Evolutionary conservation across 2,888 invertebrate species (phyloP), one percentile per base, ranked within the genome.

Genomic region (Ormia ochracea): DNA sequence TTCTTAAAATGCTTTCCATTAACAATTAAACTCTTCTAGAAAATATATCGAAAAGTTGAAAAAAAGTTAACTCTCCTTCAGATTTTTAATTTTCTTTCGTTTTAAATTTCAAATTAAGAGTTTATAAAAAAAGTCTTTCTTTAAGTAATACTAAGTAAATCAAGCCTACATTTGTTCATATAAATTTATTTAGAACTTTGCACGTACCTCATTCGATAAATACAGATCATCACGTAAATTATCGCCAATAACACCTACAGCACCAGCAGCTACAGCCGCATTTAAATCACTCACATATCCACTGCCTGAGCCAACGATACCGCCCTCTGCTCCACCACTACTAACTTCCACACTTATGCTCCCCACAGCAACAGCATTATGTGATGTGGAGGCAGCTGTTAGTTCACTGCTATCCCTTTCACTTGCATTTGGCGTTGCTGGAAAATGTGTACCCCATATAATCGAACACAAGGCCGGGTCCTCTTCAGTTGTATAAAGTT

Each of bases 381-480:
- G 73, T 14, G 78, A 74, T 19, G 81, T 82, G 7, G 82, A 81
- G 61, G 66, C 75, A 33, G 69, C 78, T 28, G 66, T 79, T 59
- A 70, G 77, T 5, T 66, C 61, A 36, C 61, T 76, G 79, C 78
- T 83, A 81, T 83, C 83, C 74, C 82, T 83, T 86, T 86, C 80
- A 87, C 84, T 45, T 87, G 83, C 72, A 81, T 84, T 69, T 73
- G 78, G 76, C 66, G 81, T 79, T 70, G 73, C 69, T 77, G 84
- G 83, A 68, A 87, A 82, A 84, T 89, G 89, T 31, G 84, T 65
- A 78, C 88, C 88, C 88, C 88, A 89, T 82, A 89, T 85, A 84
- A 87, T 86, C 80, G 89, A 87, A 85, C 89, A 90, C 82, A 89
- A 86, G 83, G 85, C 85, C 81, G 88, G 87, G 84, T 89, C 88